These are phyloP conservation scores for Nymphalis c-album DNA, from an alignment of 2,888 invertebrate genomes.

Conservation along the genomic window DNA sequence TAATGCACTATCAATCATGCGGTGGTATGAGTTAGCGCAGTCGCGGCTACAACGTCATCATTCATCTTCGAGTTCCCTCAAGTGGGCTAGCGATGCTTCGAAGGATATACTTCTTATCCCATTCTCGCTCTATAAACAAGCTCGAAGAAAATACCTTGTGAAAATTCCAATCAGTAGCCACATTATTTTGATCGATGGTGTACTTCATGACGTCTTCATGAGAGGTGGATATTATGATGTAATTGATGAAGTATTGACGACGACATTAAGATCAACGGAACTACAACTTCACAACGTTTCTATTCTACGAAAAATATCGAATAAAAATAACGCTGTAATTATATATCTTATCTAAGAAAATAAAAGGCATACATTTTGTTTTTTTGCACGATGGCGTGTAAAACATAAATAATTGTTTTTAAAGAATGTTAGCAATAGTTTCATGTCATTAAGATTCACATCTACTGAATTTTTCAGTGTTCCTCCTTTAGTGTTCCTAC, in stretches of 20 bases:
- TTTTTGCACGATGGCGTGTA: not conserved
- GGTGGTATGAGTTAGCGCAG: conserved; percentile 44
- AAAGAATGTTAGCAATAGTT: conserved; percentile 21
- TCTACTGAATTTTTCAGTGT: conserved; percentile 32
- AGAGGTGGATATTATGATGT: not conserved
- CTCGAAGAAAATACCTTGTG: conserved; percentile 39
- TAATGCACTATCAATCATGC: conserved; percentile 73
- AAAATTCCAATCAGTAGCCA: conserved; percentile 20
- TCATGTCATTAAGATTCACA: conserved; percentile 35
- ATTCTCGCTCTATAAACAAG: conserved; percentile 39
- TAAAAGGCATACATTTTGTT: too few species aligned
- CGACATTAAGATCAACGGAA: too few species aligned
- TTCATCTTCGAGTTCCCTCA: conserved; percentile 75
- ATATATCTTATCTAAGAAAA: too few species aligned
- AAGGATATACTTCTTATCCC: conserved; percentile 42
- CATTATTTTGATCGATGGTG: conserved; percentile 3
- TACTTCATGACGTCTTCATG: not conserved
- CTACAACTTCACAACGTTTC: too few species aligned
- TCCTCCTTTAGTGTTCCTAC: conserved; percentile 31
- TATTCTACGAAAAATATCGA: too few species aligned
- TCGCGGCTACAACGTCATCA: conserved; percentile 58
- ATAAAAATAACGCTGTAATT: too few species aligned
- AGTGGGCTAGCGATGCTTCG: conserved; percentile 64
- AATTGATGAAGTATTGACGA: too few species aligned
- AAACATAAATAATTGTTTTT: conserved; percentile 6